phyloP scores from a whole-genome alignment of 2,888 invertebrate genomes.

The Dilophus febrilis region DNA sequence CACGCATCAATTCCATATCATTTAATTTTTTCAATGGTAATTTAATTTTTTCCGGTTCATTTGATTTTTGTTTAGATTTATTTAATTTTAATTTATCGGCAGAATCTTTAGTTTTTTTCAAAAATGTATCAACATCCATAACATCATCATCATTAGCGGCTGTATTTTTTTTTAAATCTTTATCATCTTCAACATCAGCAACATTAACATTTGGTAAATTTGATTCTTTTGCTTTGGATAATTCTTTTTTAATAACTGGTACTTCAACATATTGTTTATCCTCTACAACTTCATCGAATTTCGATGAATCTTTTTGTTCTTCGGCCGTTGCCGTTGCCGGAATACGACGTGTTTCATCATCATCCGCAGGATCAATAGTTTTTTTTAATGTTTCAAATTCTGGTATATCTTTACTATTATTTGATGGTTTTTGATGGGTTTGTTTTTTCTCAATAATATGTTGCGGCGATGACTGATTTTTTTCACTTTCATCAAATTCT shows the following conservation, averaged over 20 bases:
- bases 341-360: slow-evolving; percentile 3
- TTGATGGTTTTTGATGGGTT: neutral
- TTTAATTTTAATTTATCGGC: slow-evolving; percentile 18
- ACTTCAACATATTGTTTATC: slow-evolving; percentile 30
- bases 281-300: slow-evolving; percentile 27
- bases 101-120: slow-evolving; percentile 1
- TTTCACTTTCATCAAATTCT: neutral
- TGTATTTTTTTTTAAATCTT: slow-evolving; percentile 14
- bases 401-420: slow-evolving; percentile 27
- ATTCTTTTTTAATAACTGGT: slow-evolving; percentile 24
- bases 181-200: slow-evolving; percentile 25
- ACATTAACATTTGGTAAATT: no score
- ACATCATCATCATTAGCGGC: slow-evolving; percentile 22
- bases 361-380: slow-evolving; percentile 8
- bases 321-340: no score
- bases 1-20: slow-evolving; percentile 41
- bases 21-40: slow-evolving; percentile 33
- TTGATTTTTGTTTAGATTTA: slow-evolving; percentile 6
- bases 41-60: slow-evolving; percentile 36
- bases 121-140: slow-evolving; percentile 25
- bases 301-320: slow-evolving; percentile 20
- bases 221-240: slow-evolving; percentile 19
- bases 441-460: neutral
- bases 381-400: slow-evolving; percentile 29
- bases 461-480: neutral